Conservation (phyloP, 2,113 vertebrate genomes). For the Anolis carolinensis region DNA sequence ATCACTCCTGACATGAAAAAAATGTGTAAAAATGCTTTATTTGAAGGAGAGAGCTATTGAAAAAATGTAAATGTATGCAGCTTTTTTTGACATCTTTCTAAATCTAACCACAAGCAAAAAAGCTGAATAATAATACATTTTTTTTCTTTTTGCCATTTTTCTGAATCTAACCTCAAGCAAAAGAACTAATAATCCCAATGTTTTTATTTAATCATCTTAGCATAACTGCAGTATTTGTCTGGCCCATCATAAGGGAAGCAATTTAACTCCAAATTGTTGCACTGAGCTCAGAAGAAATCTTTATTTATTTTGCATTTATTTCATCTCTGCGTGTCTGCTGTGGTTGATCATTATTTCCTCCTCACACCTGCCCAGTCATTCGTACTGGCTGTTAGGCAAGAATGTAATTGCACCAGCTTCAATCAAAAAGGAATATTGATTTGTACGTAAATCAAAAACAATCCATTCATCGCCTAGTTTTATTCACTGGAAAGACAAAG, state of each 20-base stretch:
- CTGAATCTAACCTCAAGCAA: constrained; percentile 16
- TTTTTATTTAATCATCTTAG: constrained; percentile 41
- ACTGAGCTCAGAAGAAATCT: constrained; percentile 56
- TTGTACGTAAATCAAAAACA: constrained; percentile 60
- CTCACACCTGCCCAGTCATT: constrained; percentile 71
- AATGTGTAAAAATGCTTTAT: too few relatives aligned
- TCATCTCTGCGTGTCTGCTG: constrained; percentile 45
- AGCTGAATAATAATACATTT: background rate
- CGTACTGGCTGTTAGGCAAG: constrained; percentile 48
- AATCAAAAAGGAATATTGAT: constrained; percentile 69
- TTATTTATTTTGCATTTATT: constrained; percentile 63
- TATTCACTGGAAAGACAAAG: constrained; percentile 46
- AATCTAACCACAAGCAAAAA: background rate
- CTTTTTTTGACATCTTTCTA: too few relatives aligned
- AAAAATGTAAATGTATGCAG: too few relatives aligned
- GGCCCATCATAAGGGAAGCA: constrained; percentile 48
- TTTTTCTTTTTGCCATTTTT: background rate
- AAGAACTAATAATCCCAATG: constrained; percentile 20
- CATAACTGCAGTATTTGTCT: constrained; percentile 43
- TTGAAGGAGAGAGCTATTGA: too few relatives aligned
- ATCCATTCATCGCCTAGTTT: constrained; percentile 31
- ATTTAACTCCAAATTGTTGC: constrained; percentile 60
- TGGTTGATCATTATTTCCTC: constrained; percentile 72
- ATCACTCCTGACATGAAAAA: too few relatives aligned
- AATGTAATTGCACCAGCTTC: constrained; percentile 71